Evolutionary conservation across 1,140 invertebrate genomes (phyloP).

Genomic region (Aporrectodea caliginosa): DNA sequence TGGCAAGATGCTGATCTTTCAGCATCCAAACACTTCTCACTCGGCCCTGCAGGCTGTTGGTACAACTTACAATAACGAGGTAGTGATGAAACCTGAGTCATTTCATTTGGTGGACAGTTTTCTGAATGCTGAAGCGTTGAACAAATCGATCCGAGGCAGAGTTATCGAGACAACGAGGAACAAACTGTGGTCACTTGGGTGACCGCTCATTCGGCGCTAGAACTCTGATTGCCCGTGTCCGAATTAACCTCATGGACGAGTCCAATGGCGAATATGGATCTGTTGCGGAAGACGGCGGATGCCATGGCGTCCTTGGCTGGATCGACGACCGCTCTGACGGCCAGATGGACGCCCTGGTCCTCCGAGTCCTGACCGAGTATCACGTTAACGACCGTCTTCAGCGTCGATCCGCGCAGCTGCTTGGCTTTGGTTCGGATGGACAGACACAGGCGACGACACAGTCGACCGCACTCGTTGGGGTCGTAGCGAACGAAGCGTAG

Average conservation of each 20-base stretch:
- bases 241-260: constrained; percentile 7
- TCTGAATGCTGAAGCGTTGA: too few relatives aligned
- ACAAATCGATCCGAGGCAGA: too few relatives aligned
- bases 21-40: too few relatives aligned
- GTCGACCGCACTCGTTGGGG: constrained; percentile 10
- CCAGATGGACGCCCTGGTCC: constrained; percentile 12
- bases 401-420: background rate
- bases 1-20: too few relatives aligned
- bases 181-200: too few relatives aligned
- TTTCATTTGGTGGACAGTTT: too few relatives aligned
- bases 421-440: constrained; percentile 10
- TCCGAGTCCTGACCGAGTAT: constrained; percentile 17
- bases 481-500: constrained; percentile 1
- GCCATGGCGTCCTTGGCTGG: background rate
- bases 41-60: too few relatives aligned
- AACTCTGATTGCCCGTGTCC: too few relatives aligned
- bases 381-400: constrained; percentile 18
- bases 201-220: too few relatives aligned
- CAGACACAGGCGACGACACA: constrained; percentile 13
- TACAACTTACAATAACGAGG: too few relatives aligned
- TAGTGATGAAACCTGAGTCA: too few relatives aligned
- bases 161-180: too few relatives aligned
- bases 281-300: constrained; percentile 7
- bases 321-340: background rate
- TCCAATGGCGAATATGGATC: background rate